These are phyloP conservation scores for Melieria crassipennis DNA, from an alignment of 2,888 invertebrate genomes.

Conservation along the genomic window DNA sequence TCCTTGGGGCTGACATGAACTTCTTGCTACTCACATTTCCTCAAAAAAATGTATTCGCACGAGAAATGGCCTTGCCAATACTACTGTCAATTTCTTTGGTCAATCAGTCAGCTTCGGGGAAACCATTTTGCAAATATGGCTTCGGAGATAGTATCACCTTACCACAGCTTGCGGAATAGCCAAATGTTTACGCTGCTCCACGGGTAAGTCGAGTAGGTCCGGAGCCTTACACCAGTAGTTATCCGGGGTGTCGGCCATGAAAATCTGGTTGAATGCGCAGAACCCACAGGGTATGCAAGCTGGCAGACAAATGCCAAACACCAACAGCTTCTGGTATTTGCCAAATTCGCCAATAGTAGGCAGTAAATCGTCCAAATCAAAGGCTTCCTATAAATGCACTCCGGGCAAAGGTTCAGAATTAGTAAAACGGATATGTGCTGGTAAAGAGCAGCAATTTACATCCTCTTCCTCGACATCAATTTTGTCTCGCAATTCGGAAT, in stretches of 20 bases:
- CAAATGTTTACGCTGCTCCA: constrained; percentile 71
- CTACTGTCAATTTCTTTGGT: too few species aligned
- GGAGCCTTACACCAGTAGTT: constrained; percentile 87
- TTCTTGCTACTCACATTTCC: too few species aligned
- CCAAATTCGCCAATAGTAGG: constrained; percentile 91
- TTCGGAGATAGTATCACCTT: constrained; percentile 37
- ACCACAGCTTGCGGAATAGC: constrained; percentile 73
- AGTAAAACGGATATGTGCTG: too few species aligned
- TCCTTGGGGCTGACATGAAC: too few species aligned
- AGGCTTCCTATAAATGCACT: constrained; percentile 55
- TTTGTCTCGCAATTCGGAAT: too few species aligned
- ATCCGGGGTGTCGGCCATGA: constrained; percentile 89
- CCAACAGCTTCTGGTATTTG: constrained; percentile 83
- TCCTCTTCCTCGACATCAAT: too few species aligned
- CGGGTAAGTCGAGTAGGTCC: constrained; percentile 70
- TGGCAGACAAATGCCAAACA: constrained; percentile 88
- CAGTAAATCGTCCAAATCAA: constrained; percentile 86
- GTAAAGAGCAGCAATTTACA: too few species aligned
- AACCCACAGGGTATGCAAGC: constrained; percentile 92
- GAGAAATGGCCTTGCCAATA: too few species aligned
- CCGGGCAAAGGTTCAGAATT: too few species aligned
- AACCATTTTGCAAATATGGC: background rate
- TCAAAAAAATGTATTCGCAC: too few species aligned
- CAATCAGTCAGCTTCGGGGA: too few species aligned
- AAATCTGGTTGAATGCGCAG: constrained; percentile 92